These are phyloP conservation scores for Chaetodon trifasciatus DNA, from an alignment of 2,797 vertebrate genomes.

Conservation along the genomic window DNA sequence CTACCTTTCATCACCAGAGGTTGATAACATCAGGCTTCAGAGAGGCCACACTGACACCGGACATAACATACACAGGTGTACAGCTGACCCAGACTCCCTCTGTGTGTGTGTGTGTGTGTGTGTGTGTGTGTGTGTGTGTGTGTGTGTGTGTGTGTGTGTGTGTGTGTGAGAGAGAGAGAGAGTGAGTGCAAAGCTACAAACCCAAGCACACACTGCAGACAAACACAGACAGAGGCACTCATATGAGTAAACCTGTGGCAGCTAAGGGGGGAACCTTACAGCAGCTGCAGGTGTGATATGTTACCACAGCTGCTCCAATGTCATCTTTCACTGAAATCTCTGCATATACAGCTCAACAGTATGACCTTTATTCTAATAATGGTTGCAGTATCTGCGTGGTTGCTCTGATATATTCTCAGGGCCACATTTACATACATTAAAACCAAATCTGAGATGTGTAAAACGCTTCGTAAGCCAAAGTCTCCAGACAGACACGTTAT, in stretches of 20 bases:
- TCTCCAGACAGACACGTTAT: background rate
- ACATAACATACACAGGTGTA: conserved; percentile 75
- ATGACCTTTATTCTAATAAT: conserved; percentile 38
- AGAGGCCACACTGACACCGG: conserved; percentile 62
- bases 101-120: too few species aligned
- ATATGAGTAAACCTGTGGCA: conserved; percentile 42
- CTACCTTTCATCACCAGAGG: conserved; percentile 78
- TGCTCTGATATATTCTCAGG: conserved; percentile 8
- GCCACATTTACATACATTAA: background rate
- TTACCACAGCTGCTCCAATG: conserved; percentile 59
- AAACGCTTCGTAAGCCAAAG: background rate
- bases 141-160: background rate
- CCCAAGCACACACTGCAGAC: background rate
- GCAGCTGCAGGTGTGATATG: conserved; percentile 59
- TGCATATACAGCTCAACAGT: background rate
- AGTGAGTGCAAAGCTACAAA: conserved; percentile 41
- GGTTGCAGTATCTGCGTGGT: background rate
- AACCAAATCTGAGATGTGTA: background rate
- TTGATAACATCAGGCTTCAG: conserved; percentile 68
- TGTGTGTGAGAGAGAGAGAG: too few species aligned
- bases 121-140: background rate
- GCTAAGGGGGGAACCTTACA: conserved; percentile 36
- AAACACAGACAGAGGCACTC: background rate
- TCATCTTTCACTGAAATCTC: conserved; percentile 24
- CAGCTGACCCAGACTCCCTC: conserved; percentile 40